These are phyloP conservation scores for Amphipyra berbera DNA, from an alignment of 2,888 invertebrate genomes.

Conservation along the genomic window DNA sequence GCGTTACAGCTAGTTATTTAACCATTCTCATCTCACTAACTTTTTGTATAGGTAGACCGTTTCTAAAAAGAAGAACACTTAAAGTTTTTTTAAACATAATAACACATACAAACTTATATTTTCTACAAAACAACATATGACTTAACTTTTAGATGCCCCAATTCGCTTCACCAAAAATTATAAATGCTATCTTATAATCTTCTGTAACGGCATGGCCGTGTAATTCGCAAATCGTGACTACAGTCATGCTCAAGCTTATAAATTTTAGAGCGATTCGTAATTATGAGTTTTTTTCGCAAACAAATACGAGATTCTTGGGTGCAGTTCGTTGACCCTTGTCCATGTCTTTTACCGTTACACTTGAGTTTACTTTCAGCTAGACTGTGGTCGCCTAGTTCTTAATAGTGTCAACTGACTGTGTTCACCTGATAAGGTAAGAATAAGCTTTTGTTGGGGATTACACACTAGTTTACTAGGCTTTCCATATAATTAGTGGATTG, in stretches of 20 bases:
- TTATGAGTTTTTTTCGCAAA: conserved; percentile 72
- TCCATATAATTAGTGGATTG: conserved; percentile 2
- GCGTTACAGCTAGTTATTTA: neutral
- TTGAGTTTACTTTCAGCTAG: conserved; percentile 77
- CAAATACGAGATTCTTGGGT: conserved; percentile 60
- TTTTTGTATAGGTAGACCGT: too few species aligned
- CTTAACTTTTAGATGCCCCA: conserved; percentile 33
- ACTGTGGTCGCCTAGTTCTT: conserved; percentile 53
- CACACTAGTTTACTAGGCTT: conserved; percentile 5
- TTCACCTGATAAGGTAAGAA: conserved; percentile 47
- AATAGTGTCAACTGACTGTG: conserved; percentile 44
- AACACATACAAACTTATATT: conserved; percentile 2
- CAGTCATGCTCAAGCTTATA: conserved; percentile 42
- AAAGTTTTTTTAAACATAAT: conserved; percentile 21
- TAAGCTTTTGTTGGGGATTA: conserved; percentile 21
- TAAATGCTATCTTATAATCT: conserved; percentile 49
- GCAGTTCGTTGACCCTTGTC: conserved; percentile 74
- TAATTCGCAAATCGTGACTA: conserved; percentile 55
- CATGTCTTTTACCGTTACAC: conserved; percentile 68
- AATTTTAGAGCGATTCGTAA: conserved; percentile 57
- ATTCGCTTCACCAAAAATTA: conserved; percentile 40
- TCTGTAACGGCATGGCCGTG: conserved; percentile 45
- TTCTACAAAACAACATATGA: conserved; percentile 30
- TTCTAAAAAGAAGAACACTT: neutral
- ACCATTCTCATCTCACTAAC: too few species aligned